Base-by-base conservation (phyloP, 2,888 invertebrate genomes). In the Apocheima hispidaria region DNA sequence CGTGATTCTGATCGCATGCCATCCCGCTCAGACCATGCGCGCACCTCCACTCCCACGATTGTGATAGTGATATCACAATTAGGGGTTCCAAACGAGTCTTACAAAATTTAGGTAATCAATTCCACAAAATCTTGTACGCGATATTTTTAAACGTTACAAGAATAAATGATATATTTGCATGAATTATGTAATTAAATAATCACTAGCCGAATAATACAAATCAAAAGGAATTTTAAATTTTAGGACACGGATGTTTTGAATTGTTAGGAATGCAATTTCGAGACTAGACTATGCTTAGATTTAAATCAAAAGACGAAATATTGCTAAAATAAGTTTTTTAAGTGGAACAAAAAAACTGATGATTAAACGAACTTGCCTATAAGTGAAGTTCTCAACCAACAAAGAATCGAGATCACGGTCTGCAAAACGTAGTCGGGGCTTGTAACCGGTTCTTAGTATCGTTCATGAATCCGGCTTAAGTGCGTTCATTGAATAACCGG, bases 241-340 rank as follows among this genome's bases (percentile, higher is more conserved):
- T 66, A 71, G 68, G 66, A 62, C 65, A 43, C 41, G 36, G 9
- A 46, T 40, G 18, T 23, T 26, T 44, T 23, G 2, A 41, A 23
- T 2, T 36, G 40, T 30, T 56, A 65, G 66, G 65, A 67, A 67
- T 70, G 70, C 61, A 50, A 63, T 60, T 57, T 62, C 16, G 23
- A 60, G 68, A 71, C 69, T 71, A 69, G 69, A 66, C 46, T 61
- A 60, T n/a, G 44, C 35, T 16, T 53, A 30, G 1, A 10, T n/a
- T n/a, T n/a, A n/a, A n/a, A n/a, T n/a, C n/a, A n/a, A n/a, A n/a
- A n/a, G n/a, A n/a, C n/a, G n/a, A n/a, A n/a, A n/a, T n/a, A n/a
- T n/a, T n/a, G n/a, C 14, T 14, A 38, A 40, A 21, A 20, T 21
- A 20, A 14, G n/a, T 43, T n/a, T 43, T 43, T 23, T n/a, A n/a